These are phyloP conservation scores for Drosophila murphyi DNA, from an alignment of 1,140 invertebrate genomes.

Conservation along the genomic window DNA sequence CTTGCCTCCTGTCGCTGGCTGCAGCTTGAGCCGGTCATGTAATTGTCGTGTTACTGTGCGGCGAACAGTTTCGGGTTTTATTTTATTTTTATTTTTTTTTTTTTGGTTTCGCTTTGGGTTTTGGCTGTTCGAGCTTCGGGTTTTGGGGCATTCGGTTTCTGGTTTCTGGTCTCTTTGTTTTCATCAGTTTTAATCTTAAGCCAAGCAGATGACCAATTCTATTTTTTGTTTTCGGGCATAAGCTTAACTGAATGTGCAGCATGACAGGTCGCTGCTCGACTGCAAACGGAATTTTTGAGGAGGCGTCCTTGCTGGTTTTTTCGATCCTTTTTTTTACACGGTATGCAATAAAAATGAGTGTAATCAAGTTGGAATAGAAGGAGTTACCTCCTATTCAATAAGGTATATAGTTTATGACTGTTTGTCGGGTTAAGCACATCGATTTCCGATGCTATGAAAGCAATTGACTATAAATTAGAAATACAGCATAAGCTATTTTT, in stretches of 20 bases:
- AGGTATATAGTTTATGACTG: too few species aligned
- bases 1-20: not conserved
- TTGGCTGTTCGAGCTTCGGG: constrained; percentile 6
- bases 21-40: constrained; percentile 54
- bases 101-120: not conserved
- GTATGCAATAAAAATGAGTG: too few species aligned
- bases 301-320: constrained; percentile 6
- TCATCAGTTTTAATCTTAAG: constrained; percentile 65
- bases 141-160: constrained; percentile 1
- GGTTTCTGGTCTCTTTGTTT: constrained; percentile 17
- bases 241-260: constrained; percentile 31
- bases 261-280: not conserved
- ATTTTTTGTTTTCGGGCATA: not conserved
- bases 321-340: not conserved
- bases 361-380: too few species aligned
- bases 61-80: constrained; percentile 16
- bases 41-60: constrained; percentile 61
- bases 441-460: too few species aligned
- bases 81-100: not conserved
- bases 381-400: too few species aligned
- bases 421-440: too few species aligned
- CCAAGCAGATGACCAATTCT: constrained; percentile 13
- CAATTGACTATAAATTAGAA: too few species aligned
- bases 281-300: constrained; percentile 63
- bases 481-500: too few species aligned